phyloP scores from a whole-genome alignment of 64 coral and sea anemone species.

The Dendronephthya gigantea region DNA sequence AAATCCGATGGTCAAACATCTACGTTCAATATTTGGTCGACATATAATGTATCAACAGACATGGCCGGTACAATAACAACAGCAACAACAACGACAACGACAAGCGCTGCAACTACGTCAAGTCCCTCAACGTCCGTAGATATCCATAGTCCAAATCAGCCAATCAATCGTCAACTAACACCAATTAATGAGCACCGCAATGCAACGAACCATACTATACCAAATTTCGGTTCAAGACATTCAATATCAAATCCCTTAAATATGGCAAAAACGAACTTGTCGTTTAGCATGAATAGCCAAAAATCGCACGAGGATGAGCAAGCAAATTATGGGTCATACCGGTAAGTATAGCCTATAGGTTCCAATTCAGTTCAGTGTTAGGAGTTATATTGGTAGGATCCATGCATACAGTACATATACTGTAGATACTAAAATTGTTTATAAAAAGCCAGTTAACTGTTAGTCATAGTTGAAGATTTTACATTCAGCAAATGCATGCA shows the following conservation, averaged over 20 bases:
- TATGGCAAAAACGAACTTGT: constrained; percentile 10
- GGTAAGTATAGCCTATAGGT: no score
- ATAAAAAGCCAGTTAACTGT: no score
- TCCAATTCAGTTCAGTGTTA: no score
- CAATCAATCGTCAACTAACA: background rate
- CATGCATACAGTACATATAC: no score
- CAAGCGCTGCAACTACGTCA: background rate
- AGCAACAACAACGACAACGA: background rate
- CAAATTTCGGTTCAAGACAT: background rate
- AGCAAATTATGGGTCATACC: background rate
- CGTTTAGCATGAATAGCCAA: background rate
- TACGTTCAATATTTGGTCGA: constrained; percentile 1
- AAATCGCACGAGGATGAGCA: background rate
- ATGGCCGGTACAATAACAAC: background rate
- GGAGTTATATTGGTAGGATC: no score
- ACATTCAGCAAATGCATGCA: no score
- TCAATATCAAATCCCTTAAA: background rate
- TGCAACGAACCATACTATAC: background rate
- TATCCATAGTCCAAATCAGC: background rate
- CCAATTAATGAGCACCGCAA: background rate
- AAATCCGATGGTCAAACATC: background rate
- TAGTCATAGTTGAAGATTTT: no score
- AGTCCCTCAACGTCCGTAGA: background rate
- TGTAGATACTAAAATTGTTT: no score
- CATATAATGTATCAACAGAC: background rate